A percentile compares a stretch with the other conserved stretches of the same genome.
Conservation (phyloP, 1,140 invertebrate species). For the Plutomurus gul region DNA sequence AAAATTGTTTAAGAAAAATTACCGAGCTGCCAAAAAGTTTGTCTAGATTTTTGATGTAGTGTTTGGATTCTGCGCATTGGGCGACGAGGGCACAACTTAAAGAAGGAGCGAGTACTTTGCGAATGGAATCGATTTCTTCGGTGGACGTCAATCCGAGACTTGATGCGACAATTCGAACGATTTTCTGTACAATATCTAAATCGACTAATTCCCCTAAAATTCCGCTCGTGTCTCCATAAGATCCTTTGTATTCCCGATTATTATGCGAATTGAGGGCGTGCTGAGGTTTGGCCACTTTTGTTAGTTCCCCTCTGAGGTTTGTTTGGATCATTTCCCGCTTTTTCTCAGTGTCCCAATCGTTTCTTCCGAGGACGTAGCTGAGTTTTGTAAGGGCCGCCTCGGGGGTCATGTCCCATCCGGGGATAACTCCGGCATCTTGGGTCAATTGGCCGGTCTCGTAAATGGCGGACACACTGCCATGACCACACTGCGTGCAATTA, state of each 20-base stretch:
- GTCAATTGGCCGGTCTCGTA: constrained; percentile 83
- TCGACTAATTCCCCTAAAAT: background rate
- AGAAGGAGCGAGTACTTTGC: constrained; percentile 72
- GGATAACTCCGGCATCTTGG: constrained; percentile 66
- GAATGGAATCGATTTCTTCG: constrained; percentile 71
- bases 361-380: constrained; percentile 84
- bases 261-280: background rate
- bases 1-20: too few species aligned
- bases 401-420: constrained; percentile 92
- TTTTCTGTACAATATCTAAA: constrained; percentile 41
- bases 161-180: constrained; percentile 70
- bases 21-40: constrained; percentile 50
- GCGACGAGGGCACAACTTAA: constrained; percentile 75
- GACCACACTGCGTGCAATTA: constrained; percentile 88
- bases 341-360: constrained; percentile 71
- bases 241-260: background rate
- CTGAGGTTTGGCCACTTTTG: constrained; percentile 52
- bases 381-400: constrained; percentile 93
- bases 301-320: constrained; percentile 74
- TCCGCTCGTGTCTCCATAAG: background rate
- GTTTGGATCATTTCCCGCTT: constrained; percentile 80
- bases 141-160: constrained; percentile 70
- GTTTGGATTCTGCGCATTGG: constrained; percentile 63
- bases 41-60: constrained; percentile 41
- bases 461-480: constrained; percentile 70